Conservation (phyloP, 2,113 vertebrate genomes). For the Benitochromis conjunctus region DNA sequence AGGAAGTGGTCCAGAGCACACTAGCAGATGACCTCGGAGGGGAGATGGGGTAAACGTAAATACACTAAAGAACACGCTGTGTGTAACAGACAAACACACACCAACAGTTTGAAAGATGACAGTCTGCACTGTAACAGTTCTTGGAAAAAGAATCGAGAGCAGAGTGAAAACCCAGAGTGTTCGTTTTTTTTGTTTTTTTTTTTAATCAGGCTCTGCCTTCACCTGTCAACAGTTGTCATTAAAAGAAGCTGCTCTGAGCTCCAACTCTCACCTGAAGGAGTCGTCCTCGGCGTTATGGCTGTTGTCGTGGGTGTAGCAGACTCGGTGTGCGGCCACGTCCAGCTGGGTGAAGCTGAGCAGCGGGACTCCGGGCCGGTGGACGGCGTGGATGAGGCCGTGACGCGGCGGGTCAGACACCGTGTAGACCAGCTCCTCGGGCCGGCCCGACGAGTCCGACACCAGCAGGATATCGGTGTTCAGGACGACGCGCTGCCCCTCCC, state of each 20-base stretch:
- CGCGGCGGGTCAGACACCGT: conserved; percentile 80
- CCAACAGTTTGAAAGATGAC: background rate
- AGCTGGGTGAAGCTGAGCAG: conserved; percentile 83
- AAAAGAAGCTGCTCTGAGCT: background rate
- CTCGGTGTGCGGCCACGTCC: conserved; percentile 84
- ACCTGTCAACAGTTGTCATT: background rate
- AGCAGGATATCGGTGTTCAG: conserved; percentile 90
- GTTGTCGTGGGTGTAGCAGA: conserved; percentile 82
- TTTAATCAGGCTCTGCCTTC: background rate
- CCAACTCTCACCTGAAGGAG: conserved; percentile 76
- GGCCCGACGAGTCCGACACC: conserved; percentile 85
- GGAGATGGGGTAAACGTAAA: background rate
- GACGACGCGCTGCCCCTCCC: conserved; percentile 88
- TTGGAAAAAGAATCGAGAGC: background rate
- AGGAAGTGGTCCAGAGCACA: background rate
- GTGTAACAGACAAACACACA: background rate
- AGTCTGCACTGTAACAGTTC: background rate
- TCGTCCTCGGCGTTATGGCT: conserved; percentile 71
- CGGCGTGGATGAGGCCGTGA: conserved; percentile 86
- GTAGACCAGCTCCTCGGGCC: conserved; percentile 87
- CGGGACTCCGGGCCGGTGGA: conserved; percentile 80
- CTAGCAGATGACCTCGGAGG: background rate
- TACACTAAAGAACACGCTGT: background rate
- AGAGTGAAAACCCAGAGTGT: background rate
- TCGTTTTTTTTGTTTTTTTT: accelerated